Conservation (phyloP, 2,797 vertebrate species). For the Sus cebifrons region DNA sequence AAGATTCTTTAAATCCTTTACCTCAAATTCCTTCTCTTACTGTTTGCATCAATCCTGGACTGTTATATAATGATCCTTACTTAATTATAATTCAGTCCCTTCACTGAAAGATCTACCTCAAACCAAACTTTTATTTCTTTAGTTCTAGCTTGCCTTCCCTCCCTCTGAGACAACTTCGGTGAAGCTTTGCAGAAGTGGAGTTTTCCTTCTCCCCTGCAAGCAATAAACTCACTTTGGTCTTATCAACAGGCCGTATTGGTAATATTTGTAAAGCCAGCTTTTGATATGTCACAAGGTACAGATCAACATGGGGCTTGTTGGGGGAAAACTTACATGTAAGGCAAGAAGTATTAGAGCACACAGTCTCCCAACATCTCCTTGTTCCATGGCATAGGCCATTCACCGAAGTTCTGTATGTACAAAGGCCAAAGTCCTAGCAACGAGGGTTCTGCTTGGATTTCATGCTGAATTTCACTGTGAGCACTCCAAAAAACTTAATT, state of each 20-base stretch:
- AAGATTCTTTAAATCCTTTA: constrained; percentile 9
- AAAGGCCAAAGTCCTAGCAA: not conserved
- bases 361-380: not conserved
- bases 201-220: not conserved
- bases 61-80: not conserved
- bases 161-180: not conserved
- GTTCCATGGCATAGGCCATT: not conserved
- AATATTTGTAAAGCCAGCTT: not conserved
- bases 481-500: not conserved
- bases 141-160: constrained; percentile 32
- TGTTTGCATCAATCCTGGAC: not conserved
- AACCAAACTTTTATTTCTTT: not conserved
- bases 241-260: not conserved
- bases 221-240: not conserved
- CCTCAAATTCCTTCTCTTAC: constrained; percentile 16
- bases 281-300: not conserved
- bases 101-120: not conserved
- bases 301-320: not conserved
- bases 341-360: not conserved
- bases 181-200: not conserved
- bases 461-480: not conserved
- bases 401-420: not conserved
- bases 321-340: constrained; percentile 60
- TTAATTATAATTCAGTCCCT: constrained; percentile 28
- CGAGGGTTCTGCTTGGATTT: not conserved